Conservation (phyloP, 1,140 invertebrate genomes). For the Lithobius niger region DNA sequence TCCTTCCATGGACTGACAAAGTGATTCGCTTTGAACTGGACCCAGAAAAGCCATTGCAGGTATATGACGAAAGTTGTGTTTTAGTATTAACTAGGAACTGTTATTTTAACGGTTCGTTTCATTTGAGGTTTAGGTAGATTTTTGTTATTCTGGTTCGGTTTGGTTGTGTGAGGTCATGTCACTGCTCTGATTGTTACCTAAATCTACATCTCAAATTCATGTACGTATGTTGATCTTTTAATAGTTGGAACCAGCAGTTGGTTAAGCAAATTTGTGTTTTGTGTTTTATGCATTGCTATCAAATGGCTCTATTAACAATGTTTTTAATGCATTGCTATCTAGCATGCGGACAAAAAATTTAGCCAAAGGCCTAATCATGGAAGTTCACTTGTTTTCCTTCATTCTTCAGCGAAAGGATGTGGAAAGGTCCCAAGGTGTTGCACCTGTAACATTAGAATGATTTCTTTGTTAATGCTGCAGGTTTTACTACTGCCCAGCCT, state of each 20-base stretch:
- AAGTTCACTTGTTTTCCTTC: not conserved
- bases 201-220: too few relatives aligned
- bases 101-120: too few relatives aligned
- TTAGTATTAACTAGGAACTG: not conserved
- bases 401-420: not conserved
- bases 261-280: too few relatives aligned
- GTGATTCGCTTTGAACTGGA: slow-evolving; percentile 83
- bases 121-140: too few relatives aligned
- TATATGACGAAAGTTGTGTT: slow-evolving; percentile 30
- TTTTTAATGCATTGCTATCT: not conserved
- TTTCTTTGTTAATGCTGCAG: not conserved
- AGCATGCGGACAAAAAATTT: not conserved
- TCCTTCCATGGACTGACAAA: slow-evolving; percentile 75
- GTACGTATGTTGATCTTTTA: too few relatives aligned
- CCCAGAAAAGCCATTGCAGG: slow-evolving; percentile 78
- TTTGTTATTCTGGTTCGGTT: too few relatives aligned
- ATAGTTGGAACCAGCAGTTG: too few relatives aligned
- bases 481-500: not conserved
- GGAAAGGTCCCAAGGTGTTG: too few relatives aligned
- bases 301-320: not conserved
- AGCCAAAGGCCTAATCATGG: not conserved
- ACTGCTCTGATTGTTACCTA: too few relatives aligned
- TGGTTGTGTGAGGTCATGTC: too few relatives aligned
- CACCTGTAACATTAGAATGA: not conserved
- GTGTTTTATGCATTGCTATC: too few relatives aligned